A percentile compares a stretch with the other conserved stretches of the same genome.
Evolutionary conservation across 2,113 vertebrate genomes (phyloP).

Genomic region (Falcunculus frontatus): DNA sequence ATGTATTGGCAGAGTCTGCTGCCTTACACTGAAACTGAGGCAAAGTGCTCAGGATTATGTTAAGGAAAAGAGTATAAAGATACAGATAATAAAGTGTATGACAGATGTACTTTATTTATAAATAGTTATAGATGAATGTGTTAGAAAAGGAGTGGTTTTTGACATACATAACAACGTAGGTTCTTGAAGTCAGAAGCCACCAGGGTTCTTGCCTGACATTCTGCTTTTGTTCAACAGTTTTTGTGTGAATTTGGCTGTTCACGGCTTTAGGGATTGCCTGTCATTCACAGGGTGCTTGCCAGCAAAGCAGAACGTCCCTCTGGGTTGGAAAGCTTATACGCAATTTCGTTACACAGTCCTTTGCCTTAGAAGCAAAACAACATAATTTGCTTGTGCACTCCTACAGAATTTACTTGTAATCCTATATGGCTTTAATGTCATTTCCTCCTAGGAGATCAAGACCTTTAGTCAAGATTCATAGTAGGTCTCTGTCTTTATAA

Average conservation of each 20-base stretch:
- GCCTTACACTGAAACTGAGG: not conserved
- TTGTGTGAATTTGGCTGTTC: not conserved
- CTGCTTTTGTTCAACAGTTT: not conserved
- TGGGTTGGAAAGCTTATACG: not conserved
- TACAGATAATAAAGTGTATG: not conserved
- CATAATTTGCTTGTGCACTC: not conserved
- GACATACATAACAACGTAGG: not conserved
- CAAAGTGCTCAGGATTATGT: not conserved
- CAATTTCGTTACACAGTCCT: not conserved
- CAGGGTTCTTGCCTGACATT: not conserved
- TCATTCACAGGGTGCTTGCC: not conserved
- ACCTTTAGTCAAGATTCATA: not conserved
- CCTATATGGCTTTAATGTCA: not conserved
- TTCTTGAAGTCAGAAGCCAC: not conserved
- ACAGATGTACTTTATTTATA: not conserved
- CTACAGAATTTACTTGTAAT: not conserved
- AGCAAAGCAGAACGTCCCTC: not conserved
- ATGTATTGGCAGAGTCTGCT: not conserved
- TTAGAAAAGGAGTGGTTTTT: not conserved
- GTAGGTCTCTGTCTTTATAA: not conserved
- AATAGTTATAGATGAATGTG: not conserved
- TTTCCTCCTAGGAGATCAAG: not conserved
- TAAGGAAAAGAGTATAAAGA: not conserved
- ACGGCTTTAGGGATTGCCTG: not conserved
- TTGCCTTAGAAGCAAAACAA: not conserved